Percentiles rank a stretch among this genome's conserved stretches.
Evolutionary conservation across 2,797 vertebrate species (phyloP).

Genomic region (Furcifer pardalis): DNA sequence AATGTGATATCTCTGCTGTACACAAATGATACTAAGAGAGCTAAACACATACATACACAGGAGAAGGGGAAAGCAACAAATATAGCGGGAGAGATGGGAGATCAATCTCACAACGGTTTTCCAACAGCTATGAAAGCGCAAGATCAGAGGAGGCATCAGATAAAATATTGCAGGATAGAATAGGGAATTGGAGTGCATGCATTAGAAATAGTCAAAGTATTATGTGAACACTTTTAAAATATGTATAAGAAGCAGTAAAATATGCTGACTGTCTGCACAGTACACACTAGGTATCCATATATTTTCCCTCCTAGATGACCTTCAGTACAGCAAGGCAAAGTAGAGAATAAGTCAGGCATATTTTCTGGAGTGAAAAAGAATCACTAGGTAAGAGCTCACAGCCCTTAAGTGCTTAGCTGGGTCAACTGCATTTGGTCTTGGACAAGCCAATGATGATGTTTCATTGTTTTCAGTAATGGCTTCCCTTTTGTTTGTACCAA

Average conservation of each 20-base stretch:
- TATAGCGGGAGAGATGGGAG: conserved; percentile 30
- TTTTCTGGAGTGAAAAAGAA: conserved; percentile 22
- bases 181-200: conserved; percentile 49
- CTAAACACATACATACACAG: conserved; percentile 28
- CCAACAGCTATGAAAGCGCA: conserved; percentile 53
- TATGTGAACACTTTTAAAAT: conserved; percentile 61
- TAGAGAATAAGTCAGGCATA: conserved; percentile 12
- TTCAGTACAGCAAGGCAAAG: conserved; percentile 27
- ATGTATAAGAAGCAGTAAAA: conserved; percentile 60
- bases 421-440: background rate
- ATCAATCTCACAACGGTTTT: conserved; percentile 57
- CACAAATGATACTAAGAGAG: background rate
- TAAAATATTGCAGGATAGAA: conserved; percentile 55
- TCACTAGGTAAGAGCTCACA: conserved; percentile 38
- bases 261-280: conserved; percentile 57
- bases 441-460: background rate
- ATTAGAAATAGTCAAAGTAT: conserved; percentile 50
- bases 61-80: background rate
- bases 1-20: background rate
- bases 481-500: background rate
- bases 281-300: conserved; percentile 40
- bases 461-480: background rate
- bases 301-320: conserved; percentile 44
- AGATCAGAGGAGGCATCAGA: conserved; percentile 57
- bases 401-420: background rate